These are phyloP conservation scores for Rhagologus leucostigma DNA, from an alignment of 2,113 vertebrate species.

Conservation along the genomic window DNA sequence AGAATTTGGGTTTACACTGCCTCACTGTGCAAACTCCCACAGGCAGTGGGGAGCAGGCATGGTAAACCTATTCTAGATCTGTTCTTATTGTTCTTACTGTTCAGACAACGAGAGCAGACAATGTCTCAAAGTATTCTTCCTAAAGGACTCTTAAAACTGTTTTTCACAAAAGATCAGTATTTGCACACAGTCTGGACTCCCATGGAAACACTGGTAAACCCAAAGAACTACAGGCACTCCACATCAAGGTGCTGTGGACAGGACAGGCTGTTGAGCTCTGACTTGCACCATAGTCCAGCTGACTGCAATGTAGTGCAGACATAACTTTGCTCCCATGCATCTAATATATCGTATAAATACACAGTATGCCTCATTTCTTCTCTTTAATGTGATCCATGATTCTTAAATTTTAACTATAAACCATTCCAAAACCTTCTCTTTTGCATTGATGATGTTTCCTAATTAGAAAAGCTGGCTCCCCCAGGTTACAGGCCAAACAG, in stretches of 20 bases:
- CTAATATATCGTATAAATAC: neutral
- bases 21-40: neutral
- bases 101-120: neutral
- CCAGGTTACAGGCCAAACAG: neutral
- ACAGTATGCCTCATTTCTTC: neutral
- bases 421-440: neutral
- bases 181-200: neutral
- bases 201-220: neutral
- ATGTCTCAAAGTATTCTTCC: neutral
- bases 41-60: neutral
- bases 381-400: neutral
- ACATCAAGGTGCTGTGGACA: neutral
- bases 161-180: neutral
- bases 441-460: accelerated
- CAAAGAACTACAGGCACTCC: neutral
- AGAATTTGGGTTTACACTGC: neutral
- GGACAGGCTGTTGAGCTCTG: neutral
- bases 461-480: neutral
- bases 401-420: neutral
- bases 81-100: neutral
- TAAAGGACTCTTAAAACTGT: neutral
- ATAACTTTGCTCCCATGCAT: neutral
- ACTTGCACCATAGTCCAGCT: neutral
- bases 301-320: neutral
- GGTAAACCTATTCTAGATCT: neutral